Percentiles rank a stretch among this genome's conserved stretches.
Conservation (phyloP, 1,140 invertebrate species). For the silkworm (Bombyx mori) region ASM3026992v2 NC_085109.1:8539501-8540000, state of each 20-base stretch:
- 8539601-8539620: conserved; percentile 27
- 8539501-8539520: conserved; percentile 9
- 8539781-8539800: too few relatives aligned
- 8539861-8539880: too few relatives aligned
- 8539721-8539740: background rate
- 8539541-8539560: conserved; percentile 21
- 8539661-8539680: conserved; percentile 31
- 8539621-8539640: conserved; percentile 32
- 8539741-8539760: background rate
- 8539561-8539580: conserved; percentile 31
- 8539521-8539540: conserved; percentile 35
- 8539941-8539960: too few relatives aligned
- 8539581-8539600: conserved; percentile 32
- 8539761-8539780: background rate
- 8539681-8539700: background rate
- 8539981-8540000: too few relatives aligned
- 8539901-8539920: too few relatives aligned
- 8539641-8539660: conserved; percentile 26
- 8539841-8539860: too few relatives aligned
- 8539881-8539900: too few relatives aligned
- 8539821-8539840: too few relatives aligned
- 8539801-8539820: too few relatives aligned
- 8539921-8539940: too few relatives aligned
- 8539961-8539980: too few relatives aligned
- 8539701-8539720: too few relatives aligned